Base-by-base conservation (phyloP, 2,797 vertebrate genomes). In the Simalia tracyae region DNA sequence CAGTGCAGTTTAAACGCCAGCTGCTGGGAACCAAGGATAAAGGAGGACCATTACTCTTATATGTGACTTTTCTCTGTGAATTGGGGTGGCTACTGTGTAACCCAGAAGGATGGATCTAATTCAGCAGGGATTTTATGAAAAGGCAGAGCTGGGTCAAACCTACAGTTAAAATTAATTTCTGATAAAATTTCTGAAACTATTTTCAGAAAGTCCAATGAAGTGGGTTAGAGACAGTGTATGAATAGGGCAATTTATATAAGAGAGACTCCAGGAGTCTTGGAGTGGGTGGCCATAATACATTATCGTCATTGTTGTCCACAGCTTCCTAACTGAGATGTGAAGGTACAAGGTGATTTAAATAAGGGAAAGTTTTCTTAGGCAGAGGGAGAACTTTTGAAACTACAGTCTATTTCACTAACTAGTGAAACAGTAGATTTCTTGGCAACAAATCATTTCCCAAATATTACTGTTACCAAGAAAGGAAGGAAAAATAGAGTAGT, bases 401-500 rank as follows among this genome's bases (percentile, higher is more conserved):
- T 89, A 72, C 61, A 15, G 17, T 57, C 31, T 59, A 31, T 6
- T 57, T 84, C 57, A 56, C 61, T 72, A 36, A 42, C 31, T 0
- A 85, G 76, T 28, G 57, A 31, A 19, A 81, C 22, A 89, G 54
- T 85, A 17, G 11, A 24, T 90, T 90, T 84, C 54, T 59, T 64
- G 54, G 86, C 88, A 90, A 24, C 24, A 15, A 81, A 57, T 54
- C 17, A 84, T 90, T 57, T 60, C 57, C 61, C 1, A 0, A 88
- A 59, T 15, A 81, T 92, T 90, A 36, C 57, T 88, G 28, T 88
- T 42, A 88, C 42, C 50, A 63, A 28, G 19, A 86, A 76, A 72
- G 54, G 26, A 26, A 22, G 57, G 0, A 22, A 36, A 63, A 50
- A 87, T 22, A 46, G 15, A 4, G 0, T 2, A 1, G 0, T 2